phyloP scores from a whole-genome alignment of 1,140 invertebrate species.

The Branchinecta lynchi region DNA sequence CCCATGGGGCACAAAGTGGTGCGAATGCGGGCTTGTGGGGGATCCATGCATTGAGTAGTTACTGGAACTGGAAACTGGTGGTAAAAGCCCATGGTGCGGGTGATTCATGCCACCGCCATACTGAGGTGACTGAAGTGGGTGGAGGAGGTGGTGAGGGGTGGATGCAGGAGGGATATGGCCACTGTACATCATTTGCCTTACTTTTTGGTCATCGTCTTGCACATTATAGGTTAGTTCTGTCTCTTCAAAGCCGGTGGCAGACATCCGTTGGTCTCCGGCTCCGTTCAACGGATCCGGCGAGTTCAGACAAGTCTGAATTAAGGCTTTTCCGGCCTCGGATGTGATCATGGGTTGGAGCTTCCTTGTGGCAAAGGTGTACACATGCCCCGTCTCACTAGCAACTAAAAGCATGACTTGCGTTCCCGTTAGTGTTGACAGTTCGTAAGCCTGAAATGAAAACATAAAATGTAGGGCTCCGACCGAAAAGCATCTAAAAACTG shows the following conservation, averaged over 20 bases:
- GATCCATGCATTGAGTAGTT: slow-evolving; percentile 20
- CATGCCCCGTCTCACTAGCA: slow-evolving; percentile 91
- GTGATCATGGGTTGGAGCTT: slow-evolving; percentile 99
- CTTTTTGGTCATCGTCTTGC: slow-evolving; percentile 83
- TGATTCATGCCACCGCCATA: slow-evolving; percentile 15
- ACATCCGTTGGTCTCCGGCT: slow-evolving; percentile 80
- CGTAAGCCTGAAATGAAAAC: slow-evolving; percentile 68
- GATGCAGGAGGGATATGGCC: slow-evolving; percentile 25
- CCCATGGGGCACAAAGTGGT: slow-evolving; percentile 18
- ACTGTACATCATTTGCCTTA: slow-evolving; percentile 69
- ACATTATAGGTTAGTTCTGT: slow-evolving; percentile 94
- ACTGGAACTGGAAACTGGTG: slow-evolving; percentile 22
- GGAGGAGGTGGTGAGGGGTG: slow-evolving; percentile 24
- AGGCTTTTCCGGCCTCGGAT: slow-evolving; percentile 90
- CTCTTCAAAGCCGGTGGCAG: slow-evolving; percentile 94
- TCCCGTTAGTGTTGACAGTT: slow-evolving; percentile 93
- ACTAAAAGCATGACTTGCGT: slow-evolving; percentile 97
- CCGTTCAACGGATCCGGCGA: slow-evolving; percentile 76
- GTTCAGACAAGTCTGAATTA: slow-evolving; percentile 97
- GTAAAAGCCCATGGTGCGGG: slow-evolving; percentile 23
- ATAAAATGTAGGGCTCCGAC: not conserved
- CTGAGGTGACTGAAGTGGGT: slow-evolving; percentile 34
- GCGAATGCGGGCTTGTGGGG: slow-evolving; percentile 18
- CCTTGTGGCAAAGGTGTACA: slow-evolving; percentile 97
- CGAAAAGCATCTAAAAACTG: too few species aligned